Conservation (phyloP, 2,797 vertebrate species). For the Epinephelus malabaricus region DNA sequence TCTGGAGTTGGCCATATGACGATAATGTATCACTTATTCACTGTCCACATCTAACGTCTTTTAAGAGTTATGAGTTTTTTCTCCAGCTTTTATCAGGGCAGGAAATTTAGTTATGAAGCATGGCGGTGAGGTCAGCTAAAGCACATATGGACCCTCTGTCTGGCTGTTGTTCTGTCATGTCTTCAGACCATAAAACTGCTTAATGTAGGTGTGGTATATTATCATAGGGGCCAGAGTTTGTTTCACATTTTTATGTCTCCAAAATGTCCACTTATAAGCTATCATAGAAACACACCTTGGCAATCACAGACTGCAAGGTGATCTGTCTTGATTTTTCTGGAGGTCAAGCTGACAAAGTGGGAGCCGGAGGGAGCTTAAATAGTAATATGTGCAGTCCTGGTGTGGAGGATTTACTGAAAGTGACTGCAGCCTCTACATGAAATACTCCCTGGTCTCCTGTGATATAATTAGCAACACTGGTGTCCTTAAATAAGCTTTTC, state of each 20-base stretch:
- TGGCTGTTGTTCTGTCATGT: not conserved
- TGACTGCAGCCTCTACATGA: not conserved
- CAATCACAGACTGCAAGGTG: not conserved
- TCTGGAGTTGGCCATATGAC: not conserved
- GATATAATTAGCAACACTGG: not conserved
- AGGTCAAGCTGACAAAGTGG: not conserved
- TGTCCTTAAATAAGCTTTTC: not conserved
- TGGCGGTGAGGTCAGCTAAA: slow-evolving; percentile 7
- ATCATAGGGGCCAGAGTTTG: not conserved
- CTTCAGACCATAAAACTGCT: not conserved
- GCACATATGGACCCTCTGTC: not conserved
- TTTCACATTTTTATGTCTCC: not conserved
- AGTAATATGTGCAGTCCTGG: not conserved
- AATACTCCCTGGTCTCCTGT: not conserved
- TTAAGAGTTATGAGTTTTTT: not conserved
- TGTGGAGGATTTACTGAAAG: not conserved
- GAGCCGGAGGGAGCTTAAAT: not conserved
- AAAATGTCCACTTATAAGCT: no score
- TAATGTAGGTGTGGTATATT: not conserved
- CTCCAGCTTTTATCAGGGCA: slow-evolving; percentile 4
- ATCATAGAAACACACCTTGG: no score
- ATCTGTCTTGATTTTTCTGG: not conserved
- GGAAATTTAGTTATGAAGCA: slow-evolving; percentile 8
- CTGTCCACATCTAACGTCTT: not conserved
- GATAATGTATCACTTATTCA: slow-evolving; percentile 15